Percentiles rank a stretch among this genome's conserved stretches.
Conservation (phyloP, 2,888 invertebrate genomes). For the Xestobium rufovillosum region DNA sequence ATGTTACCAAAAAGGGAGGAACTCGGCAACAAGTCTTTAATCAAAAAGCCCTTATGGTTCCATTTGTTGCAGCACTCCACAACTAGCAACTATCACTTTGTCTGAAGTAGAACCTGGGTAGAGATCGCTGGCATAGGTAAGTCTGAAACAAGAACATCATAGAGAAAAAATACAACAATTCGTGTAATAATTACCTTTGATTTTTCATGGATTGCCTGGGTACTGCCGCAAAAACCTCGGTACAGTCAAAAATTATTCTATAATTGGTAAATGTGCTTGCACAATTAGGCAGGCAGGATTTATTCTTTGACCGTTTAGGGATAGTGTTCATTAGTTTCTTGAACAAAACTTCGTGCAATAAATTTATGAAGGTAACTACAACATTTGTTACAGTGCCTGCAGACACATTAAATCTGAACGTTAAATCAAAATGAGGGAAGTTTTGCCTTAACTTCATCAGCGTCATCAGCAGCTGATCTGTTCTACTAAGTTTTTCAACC, state of each 20-base stretch:
- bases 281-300: slow-evolving; percentile 12
- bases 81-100: slow-evolving; percentile 23
- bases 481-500: slow-evolving; percentile 10
- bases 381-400: slow-evolving; percentile 12
- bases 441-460: slow-evolving; percentile 21
- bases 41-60: slow-evolving; percentile 28
- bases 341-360: slow-evolving; percentile 14
- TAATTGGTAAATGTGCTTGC: slow-evolving; percentile 11
- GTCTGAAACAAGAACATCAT: no score
- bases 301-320: slow-evolving; percentile 16
- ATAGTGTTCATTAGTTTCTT: slow-evolving; percentile 11
- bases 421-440: slow-evolving; percentile 15
- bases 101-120: slow-evolving; percentile 28
- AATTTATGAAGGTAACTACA: slow-evolving; percentile 12
- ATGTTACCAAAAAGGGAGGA: slow-evolving; percentile 24
- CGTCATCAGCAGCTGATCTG: slow-evolving; percentile 17
- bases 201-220: slow-evolving; percentile 13
- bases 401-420: slow-evolving; percentile 11
- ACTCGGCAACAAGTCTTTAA: slow-evolving; percentile 25
- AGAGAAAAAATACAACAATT: no score
- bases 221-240: slow-evolving; percentile 9
- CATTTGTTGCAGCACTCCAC: slow-evolving; percentile 22
- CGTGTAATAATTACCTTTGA: slow-evolving; percentile 21
- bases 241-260: slow-evolving; percentile 17
- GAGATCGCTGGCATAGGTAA: slow-evolving; percentile 23